phyloP scores from a whole-genome alignment of 2,888 invertebrate genomes.

The Phengaris alcon region DNA sequence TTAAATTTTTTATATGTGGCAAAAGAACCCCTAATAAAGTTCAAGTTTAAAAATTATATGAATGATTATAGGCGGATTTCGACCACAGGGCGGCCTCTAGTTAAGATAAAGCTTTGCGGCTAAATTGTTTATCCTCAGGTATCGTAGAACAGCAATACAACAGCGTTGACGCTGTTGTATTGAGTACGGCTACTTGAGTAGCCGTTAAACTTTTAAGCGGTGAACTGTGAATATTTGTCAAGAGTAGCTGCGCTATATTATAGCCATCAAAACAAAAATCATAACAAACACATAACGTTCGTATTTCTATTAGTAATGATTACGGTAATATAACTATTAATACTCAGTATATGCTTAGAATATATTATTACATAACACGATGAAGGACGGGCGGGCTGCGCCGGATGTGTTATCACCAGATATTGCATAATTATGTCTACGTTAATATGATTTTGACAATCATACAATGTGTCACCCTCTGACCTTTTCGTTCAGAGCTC shows the following conservation, averaged over 20 bases:
- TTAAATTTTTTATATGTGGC: too few relatives aligned
- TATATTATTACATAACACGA: neutral
- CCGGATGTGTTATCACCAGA: constrained; percentile 8
- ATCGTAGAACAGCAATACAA: too few relatives aligned
- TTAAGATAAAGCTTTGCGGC: too few relatives aligned
- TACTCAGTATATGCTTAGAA: constrained; percentile 20
- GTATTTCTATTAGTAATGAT: constrained; percentile 1
- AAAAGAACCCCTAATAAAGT: too few relatives aligned
- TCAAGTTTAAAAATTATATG: too few relatives aligned
- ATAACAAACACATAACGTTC: neutral
- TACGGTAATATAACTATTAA: constrained; percentile 6
- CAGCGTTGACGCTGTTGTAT: too few relatives aligned
- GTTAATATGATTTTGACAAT: constrained; percentile 19
- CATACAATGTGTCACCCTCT: neutral
- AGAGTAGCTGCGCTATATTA: neutral
- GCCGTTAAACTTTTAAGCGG: too few relatives aligned
- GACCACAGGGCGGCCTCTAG: too few relatives aligned
- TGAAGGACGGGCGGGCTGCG: neutral
- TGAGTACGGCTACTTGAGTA: too few relatives aligned
- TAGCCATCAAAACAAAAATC: neutral
- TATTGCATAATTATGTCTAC: neutral
- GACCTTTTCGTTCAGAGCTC: neutral
- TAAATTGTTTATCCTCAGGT: too few relatives aligned
- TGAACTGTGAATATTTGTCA: too few relatives aligned
- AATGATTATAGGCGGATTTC: too few relatives aligned